Conservation (phyloP, 2,113 vertebrate genomes). For the Puntigrus tetrazona region DNA sequence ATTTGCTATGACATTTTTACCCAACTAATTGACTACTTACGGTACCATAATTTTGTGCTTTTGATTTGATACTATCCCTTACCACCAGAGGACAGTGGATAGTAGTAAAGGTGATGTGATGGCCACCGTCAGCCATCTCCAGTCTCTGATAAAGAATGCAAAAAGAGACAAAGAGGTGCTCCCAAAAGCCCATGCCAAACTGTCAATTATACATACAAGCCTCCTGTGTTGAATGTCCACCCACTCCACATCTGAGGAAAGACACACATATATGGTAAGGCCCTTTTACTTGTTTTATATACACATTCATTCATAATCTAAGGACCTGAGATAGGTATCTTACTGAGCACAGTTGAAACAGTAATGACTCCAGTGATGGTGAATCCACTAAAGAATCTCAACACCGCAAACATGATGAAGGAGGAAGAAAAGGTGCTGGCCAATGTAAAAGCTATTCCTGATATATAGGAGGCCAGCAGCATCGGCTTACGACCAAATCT, state of each 20-base stretch:
- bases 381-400: conserved; percentile 77
- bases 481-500: conserved; percentile 73
- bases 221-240: conserved; percentile 76
- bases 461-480: conserved; percentile 71
- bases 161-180: conserved; percentile 60
- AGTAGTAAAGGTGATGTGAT: conserved; percentile 69
- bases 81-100: conserved; percentile 73
- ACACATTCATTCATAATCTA: not conserved
- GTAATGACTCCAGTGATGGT: conserved; percentile 74
- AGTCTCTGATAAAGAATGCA: conserved; percentile 73
- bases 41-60: too few relatives aligned
- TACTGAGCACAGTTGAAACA: conserved; percentile 70
- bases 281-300: not conserved
- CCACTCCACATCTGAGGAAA: conserved; percentile 75
- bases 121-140: conserved; percentile 69
- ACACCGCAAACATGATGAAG: conserved; percentile 70
- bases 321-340: conserved; percentile 42
- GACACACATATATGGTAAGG: not conserved
- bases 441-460: conserved; percentile 65
- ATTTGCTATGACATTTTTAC: not conserved
- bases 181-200: conserved; percentile 72
- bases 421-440: conserved; percentile 72
- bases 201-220: conserved; percentile 70
- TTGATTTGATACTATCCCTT: not conserved
- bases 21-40: not conserved